Evolutionary conservation across 1,140 invertebrate genomes (phyloP), one percentile per base, ranked within the genome.

Genomic region (Drosophila trapezifrons): DNA sequence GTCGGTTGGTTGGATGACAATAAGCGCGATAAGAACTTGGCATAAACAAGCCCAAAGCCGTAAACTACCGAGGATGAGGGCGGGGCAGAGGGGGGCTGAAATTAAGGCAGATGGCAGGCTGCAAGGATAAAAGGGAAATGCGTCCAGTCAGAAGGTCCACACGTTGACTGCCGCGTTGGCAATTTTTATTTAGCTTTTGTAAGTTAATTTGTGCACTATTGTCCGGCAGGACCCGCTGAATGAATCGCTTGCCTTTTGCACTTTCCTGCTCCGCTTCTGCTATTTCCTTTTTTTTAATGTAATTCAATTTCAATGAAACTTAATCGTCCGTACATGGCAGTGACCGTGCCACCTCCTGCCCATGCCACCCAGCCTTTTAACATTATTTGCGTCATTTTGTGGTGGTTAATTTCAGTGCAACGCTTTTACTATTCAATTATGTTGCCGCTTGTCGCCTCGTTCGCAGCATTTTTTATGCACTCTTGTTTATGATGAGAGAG

Each of bases 241-340:
- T 35, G 65, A 69, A 75, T 60, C 52, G 56, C 62, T 83, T 71
- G 84, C 84, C 80, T 87, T 87, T 87, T 87, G 80, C 84, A 84
- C 84, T 87, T 78, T 72, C 27, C 65, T 70, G 27, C 27, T n/a
- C 49, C 49, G 45, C 35, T 29, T 37, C 20, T 37, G 54, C 66
- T 18, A 54, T 69, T 32, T 35, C 45, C 22, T 18, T 64, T 46
- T 27, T 72, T 89, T 89, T 84, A 89, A 89, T 89, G 84, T 89
- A 90, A 89, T 89, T 89, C 84, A 84, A 89, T 89, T 89, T 89
- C 84, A 89, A 89, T 89, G 84, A 89, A 89, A 89, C 89, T 89
- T 89, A 89, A 89, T 89, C 84, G 84, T 70, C 84, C 80, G 84
- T 80, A 83, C 77, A 89, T 71, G 78, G 67, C 75, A 49, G 54